Percentiles rank a stretch among this genome's conserved stretches.
phyloP scores from a whole-genome alignment of 1,140 invertebrate genomes.

The Platorchestia sp. region DNA sequence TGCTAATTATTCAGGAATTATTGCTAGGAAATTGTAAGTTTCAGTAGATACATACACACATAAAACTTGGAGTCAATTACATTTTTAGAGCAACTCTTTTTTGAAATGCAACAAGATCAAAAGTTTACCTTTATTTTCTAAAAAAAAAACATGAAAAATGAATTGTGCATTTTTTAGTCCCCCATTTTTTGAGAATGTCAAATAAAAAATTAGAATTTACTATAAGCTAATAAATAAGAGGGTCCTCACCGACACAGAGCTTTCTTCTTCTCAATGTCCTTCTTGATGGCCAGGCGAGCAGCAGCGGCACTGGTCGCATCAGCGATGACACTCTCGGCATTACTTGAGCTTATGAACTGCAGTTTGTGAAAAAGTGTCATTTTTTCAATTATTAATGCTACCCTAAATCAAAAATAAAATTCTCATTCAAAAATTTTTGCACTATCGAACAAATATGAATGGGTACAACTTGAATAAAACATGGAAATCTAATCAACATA shows the following conservation, averaged over 20 bases:
- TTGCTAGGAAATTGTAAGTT: too few species aligned
- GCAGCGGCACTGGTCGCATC: not conserved
- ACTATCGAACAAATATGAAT: too few species aligned
- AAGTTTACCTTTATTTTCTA: too few species aligned
- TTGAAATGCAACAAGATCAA: too few species aligned
- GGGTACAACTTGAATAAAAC: too few species aligned
- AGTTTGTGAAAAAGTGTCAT: not conserved
- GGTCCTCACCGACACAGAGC: not conserved
- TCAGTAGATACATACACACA: not conserved
- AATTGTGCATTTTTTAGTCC: not conserved
- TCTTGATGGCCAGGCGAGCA: not conserved
- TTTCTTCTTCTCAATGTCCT: not conserved
- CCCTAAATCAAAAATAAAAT: too few species aligned
- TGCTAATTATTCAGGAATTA: too few species aligned
- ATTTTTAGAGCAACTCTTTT: too few species aligned
- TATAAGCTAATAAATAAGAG: not conserved
- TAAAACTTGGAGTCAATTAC: not conserved
- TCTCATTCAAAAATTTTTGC: too few species aligned
- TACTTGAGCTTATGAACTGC: not conserved
- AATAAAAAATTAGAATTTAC: not conserved
- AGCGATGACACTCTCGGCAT: not conserved
- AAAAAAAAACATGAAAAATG: not conserved
- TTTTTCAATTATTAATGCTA: not conserved
- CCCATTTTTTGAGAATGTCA: not conserved
- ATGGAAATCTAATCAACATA: not conserved